phyloP scores from a whole-genome alignment of 1,140 invertebrate genomes.

The Halyomorpha halys region DNA sequence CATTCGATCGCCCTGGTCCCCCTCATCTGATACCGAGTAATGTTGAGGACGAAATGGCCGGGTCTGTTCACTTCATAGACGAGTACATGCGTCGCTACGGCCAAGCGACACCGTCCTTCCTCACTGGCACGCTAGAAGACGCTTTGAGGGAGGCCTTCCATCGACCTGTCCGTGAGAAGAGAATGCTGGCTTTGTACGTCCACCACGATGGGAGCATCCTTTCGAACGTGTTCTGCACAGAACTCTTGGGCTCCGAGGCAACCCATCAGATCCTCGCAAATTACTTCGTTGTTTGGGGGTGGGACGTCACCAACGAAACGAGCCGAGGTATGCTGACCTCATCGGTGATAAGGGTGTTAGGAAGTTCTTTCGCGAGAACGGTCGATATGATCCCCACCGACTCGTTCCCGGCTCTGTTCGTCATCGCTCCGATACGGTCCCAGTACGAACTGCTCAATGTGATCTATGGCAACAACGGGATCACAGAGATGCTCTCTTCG shows the following conservation, averaged over 20 bases:
- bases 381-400: conserved; percentile 74
- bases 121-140: conserved; percentile 77
- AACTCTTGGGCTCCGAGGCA: conserved; percentile 78
- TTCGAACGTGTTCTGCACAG: conserved; percentile 91
- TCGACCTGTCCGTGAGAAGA: conserved; percentile 69
- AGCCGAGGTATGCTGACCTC: conserved; percentile 68
- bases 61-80: conserved; percentile 73
- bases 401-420: conserved; percentile 72
- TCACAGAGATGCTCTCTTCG: conserved; percentile 74
- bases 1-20: too few species aligned
- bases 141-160: conserved; percentile 77
- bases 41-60: conserved; percentile 72
- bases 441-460: conserved; percentile 80
- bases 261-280: conserved; percentile 73
- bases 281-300: conserved; percentile 88
- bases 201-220: conserved; percentile 89
- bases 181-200: conserved; percentile 82
- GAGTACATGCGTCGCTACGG: conserved; percentile 73
- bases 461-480: conserved; percentile 75
- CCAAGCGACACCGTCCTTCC: conserved; percentile 75
- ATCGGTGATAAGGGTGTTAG: conserved; percentile 55
- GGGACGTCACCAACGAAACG: conserved; percentile 81
- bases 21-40: conserved; percentile 65
- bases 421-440: conserved; percentile 77
- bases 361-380: conserved; percentile 47